Evolutionary conservation across 2,888 invertebrate genomes (phyloP).

Genomic region (Melanchra persicariae): DNA sequence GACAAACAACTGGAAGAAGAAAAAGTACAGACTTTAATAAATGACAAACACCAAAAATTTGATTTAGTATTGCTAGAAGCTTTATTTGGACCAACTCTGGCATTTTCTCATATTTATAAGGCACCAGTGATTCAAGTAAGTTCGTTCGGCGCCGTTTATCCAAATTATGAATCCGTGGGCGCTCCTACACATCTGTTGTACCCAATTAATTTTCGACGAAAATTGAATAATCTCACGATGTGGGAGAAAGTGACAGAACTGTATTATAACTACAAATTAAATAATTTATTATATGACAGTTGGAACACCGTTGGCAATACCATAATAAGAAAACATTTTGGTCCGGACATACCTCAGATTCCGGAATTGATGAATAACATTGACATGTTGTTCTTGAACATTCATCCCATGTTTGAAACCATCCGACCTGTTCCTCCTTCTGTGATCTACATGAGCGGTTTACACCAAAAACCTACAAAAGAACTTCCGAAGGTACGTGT

Average conservation of each 20-base stretch:
- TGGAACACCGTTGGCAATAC: neutral
- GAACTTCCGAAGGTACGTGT: conserved; percentile 66
- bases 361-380: conserved; percentile 67
- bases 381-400: conserved; percentile 70
- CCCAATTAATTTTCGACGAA: conserved; percentile 53
- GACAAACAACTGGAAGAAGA: conserved; percentile 22
- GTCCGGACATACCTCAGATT: conserved; percentile 59
- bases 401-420: conserved; percentile 68
- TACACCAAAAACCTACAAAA: conserved; percentile 65
- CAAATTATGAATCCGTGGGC: conserved; percentile 64
- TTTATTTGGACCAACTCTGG: conserved; percentile 43
- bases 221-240: conserved; percentile 61
- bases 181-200: conserved; percentile 70
- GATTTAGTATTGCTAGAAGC: conserved; percentile 72
- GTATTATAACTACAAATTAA: conserved; percentile 48
- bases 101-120: conserved; percentile 60
- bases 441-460: conserved; percentile 69
- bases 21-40: conserved; percentile 63
- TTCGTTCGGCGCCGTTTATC: conserved; percentile 64
- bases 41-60: conserved; percentile 60
- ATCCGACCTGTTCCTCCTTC: conserved; percentile 70
- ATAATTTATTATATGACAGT: neutral
- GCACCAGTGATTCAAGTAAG: conserved; percentile 72
- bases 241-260: conserved; percentile 69
- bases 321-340: conserved; percentile 58